phyloP scores from a whole-genome alignment of 2,113 vertebrate species.

The Hemibagrus wyckioides region DNA sequence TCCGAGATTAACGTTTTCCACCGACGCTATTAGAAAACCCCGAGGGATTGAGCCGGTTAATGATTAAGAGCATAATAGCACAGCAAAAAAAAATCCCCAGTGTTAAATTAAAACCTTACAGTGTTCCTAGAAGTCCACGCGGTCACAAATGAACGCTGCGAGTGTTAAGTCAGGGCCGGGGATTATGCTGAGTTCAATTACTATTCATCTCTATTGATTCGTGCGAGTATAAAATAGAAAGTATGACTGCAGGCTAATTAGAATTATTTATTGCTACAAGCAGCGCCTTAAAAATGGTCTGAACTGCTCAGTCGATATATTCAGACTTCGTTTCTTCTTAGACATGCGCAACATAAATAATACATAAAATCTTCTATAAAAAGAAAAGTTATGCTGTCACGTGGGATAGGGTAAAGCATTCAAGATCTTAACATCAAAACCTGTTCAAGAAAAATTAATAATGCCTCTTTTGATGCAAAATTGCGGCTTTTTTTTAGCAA shows the following conservation, averaged over 20 bases:
- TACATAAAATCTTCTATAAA: background rate
- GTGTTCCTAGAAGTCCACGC: background rate
- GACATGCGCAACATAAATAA: background rate
- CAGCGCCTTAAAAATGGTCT: background rate
- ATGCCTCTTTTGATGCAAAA: background rate
- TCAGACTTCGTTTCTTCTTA: background rate
- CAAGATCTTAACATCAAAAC: background rate
- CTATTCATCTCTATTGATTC: background rate
- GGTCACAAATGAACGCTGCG: background rate
- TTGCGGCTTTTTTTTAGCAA: background rate
- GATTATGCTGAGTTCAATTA: constrained; percentile 10
- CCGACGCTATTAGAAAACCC: constrained; percentile 9
- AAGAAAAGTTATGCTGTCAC: background rate
- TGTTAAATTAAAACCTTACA: constrained; percentile 16
- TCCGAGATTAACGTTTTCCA: background rate
- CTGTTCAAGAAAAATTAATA: background rate
- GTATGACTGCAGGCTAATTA: constrained; percentile 12
- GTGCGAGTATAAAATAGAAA: background rate
- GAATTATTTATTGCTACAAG: constrained; percentile 11
- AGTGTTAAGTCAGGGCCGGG: background rate
- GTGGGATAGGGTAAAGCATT: background rate
- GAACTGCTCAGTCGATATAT: background rate
- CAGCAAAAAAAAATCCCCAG: background rate
- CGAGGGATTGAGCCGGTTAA: background rate
- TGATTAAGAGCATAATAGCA: constrained; percentile 16